A percentile compares a stretch with the other conserved stretches of the same genome.
Evolutionary conservation across 2,797 vertebrate species (phyloP).

Genomic region (Crenuchus spilurus): DNA sequence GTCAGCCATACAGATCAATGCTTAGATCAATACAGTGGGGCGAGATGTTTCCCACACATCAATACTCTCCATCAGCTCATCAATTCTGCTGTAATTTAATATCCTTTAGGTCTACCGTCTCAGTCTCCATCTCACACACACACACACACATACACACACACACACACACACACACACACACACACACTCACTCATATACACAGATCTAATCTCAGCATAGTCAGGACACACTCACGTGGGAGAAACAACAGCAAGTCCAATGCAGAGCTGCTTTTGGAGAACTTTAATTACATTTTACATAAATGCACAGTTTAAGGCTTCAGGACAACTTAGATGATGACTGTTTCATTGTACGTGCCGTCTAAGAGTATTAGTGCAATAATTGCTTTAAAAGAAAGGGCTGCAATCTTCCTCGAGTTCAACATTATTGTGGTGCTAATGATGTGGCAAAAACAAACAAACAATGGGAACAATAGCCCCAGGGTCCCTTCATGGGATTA

Average conservation of each 20-base stretch:
- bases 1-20: conserved; percentile 12
- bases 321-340: too few relatives aligned
- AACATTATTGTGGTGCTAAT: not conserved
- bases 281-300: too few relatives aligned
- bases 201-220: not conserved
- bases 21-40: conserved; percentile 35
- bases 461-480: not conserved
- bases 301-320: not conserved
- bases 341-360: too few relatives aligned
- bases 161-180: not conserved
- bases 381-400: too few relatives aligned
- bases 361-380: not conserved
- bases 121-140: not conserved
- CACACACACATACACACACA: not conserved
- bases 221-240: not conserved
- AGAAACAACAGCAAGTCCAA: too few relatives aligned
- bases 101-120: conserved; percentile 4
- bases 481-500: not conserved
- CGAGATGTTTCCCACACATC: conserved; percentile 15
- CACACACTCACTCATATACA: not conserved
- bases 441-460: not conserved
- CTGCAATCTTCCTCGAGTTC: not conserved
- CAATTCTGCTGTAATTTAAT: conserved; percentile 37
- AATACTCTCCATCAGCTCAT: conserved; percentile 41
- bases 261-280: too few relatives aligned